Conservation (phyloP, 2,797 vertebrate genomes). For the Alfaro cultratus region DNA sequence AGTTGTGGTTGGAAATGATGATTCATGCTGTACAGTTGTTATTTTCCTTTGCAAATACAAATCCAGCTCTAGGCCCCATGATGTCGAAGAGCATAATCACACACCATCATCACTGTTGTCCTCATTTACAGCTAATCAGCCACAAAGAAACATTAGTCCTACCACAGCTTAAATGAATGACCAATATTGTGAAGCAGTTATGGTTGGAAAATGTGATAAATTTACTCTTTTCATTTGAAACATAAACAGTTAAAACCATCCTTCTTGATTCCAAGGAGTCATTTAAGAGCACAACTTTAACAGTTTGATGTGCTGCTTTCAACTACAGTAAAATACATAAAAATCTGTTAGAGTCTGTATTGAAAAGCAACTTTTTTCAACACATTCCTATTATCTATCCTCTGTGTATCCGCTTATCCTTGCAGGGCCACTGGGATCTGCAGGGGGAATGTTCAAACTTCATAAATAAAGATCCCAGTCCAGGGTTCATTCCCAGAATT, state of each 20-base stretch:
- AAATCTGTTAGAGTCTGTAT: not conserved
- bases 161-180: not conserved
- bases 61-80: not conserved
- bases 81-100: not conserved
- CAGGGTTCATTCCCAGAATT: not conserved
- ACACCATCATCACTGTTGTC: not conserved
- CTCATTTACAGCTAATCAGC: not conserved
- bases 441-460: not conserved
- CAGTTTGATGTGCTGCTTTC: not conserved
- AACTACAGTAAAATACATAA: not conserved
- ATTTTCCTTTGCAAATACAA: constrained; percentile 3
- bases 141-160: not conserved
- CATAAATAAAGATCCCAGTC: not conserved
- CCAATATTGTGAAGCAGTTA: not conserved
- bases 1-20: constrained; percentile 1
- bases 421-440: not conserved
- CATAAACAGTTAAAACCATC: not conserved
- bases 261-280: not conserved
- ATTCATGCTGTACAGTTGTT: not conserved
- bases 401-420: not conserved
- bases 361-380: not conserved
- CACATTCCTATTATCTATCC: not conserved
- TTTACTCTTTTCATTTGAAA: not conserved
- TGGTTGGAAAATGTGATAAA: constrained; percentile 3
- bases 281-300: constrained; percentile 1